Base-by-base conservation (phyloP, 2,113 vertebrate species). In the Sceloporus undulatus region DNA sequence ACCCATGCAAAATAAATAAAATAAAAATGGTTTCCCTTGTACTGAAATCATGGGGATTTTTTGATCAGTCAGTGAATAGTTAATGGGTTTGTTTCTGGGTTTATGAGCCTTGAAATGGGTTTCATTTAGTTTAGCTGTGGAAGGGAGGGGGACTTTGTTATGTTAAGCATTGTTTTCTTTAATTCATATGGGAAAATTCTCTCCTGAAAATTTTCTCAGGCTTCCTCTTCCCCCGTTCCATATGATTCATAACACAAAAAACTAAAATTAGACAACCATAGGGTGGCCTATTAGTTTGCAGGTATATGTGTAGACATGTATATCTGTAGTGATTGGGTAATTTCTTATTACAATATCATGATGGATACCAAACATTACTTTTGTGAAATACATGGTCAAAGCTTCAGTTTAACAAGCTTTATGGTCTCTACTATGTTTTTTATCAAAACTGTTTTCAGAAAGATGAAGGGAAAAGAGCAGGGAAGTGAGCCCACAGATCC, bases 381-480 rank as follows among this genome's bases (percentile, higher is more conserved):
- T 91, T 84, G 71, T 42, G 85, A 56, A 5, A 14, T 65, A 88
- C 91, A 87, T 91, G 91, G 38, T 18, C 76, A 78, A 59, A 91
- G 62, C 11, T 83, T 75, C 71, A 92, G 66, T 86, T 87, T 84
- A 93, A 71, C 70, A 86, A 88, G 90, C 81, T 92, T 89, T 23
- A 83, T 86, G 78, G 73, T 92, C 87, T 66, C 27, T 79, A 48
- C 88, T 77, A 40, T 52, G 23, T 48, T 21, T 92, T 91, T 80
- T 88, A 90, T 77, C 10, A 89, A 19, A 38, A 71, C 0, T 78
- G 5, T 77, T 90, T 88, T 3, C 42, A 82, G 90, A 77, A 14
- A 6, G 54, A 0, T 40, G 0, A 1, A 34, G 70, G 2, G 0
- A 0, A 3, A 19, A 0, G 85, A 48, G 71, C 48, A 87, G 77